phyloP scores from a whole-genome alignment of 1,140 invertebrate species.

The Tetraneura akinire region DNA sequence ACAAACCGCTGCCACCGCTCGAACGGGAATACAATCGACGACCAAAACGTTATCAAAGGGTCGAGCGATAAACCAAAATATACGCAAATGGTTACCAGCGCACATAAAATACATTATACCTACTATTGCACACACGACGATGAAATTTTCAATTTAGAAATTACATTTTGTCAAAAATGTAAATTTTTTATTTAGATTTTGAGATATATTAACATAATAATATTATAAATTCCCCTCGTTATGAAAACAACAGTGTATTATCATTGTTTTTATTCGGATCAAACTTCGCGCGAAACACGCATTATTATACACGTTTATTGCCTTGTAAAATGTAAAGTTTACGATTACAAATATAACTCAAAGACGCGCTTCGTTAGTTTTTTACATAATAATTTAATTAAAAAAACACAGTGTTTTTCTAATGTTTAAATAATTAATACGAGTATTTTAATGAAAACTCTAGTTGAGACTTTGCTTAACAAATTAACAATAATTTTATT shows the following conservation, averaged over 20 bases:
- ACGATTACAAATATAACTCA: neutral
- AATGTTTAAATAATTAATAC: neutral
- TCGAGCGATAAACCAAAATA: too few species aligned
- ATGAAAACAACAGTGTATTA: too few species aligned
- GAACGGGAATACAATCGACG: neutral
- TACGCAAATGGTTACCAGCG: neutral
- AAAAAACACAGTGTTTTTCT: neutral
- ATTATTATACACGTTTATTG: constrained; percentile 22
- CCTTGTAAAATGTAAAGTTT: neutral
- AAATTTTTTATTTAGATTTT: too few species aligned
- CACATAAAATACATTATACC: neutral
- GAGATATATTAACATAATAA: too few species aligned
- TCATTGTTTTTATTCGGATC: neutral
- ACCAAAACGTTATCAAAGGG: neutral
- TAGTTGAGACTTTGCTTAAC: too few species aligned
- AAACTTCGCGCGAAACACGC: neutral
- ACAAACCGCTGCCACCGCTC: neutral
- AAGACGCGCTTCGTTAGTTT: constrained; percentile 11
- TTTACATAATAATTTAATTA: constrained; percentile 34
- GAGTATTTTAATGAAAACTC: too few species aligned
- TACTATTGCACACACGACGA: neutral
- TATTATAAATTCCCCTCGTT: too few species aligned
- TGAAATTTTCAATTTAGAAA: neutral
- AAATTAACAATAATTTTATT: too few species aligned
- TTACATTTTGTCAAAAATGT: too few species aligned